These are phyloP conservation scores for Platichthys stellatus DNA, from an alignment of 2,113 vertebrate species.

Conservation along the genomic window DNA sequence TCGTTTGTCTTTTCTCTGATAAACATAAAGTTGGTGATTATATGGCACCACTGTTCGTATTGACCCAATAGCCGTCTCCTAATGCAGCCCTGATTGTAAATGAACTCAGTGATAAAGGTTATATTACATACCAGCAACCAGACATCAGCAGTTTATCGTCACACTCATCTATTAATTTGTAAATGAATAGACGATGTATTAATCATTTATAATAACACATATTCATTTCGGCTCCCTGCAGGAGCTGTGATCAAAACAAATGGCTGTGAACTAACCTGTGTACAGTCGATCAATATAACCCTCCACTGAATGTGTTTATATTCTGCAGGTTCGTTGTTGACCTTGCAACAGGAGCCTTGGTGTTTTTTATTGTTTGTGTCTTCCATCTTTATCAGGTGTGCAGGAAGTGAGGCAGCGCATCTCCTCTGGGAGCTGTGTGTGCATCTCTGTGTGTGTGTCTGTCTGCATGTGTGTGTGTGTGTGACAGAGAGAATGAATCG, in stretches of 20 bases:
- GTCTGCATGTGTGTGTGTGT: constrained; percentile 1
- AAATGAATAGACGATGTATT: neutral
- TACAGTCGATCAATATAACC: neutral
- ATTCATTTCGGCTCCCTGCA: neutral
- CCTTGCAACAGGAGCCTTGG: constrained; percentile 59
- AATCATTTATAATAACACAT: neutral
- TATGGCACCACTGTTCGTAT: neutral
- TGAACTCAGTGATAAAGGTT: neutral
- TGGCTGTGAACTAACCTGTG: neutral
- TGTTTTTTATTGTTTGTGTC: constrained; percentile 63
- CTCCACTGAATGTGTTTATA: constrained; percentile 14
- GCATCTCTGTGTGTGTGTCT: constrained; percentile 24
- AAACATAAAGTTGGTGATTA: neutral
- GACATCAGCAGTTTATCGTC: neutral
- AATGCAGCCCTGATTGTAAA: neutral
- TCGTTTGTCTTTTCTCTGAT: neutral
- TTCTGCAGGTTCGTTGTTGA: constrained; percentile 54
- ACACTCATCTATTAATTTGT: neutral
- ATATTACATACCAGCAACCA: neutral
- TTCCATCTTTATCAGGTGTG: constrained; percentile 66
- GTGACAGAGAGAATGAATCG: constrained; percentile 32
- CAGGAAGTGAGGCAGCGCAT: constrained; percentile 48
- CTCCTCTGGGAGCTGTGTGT: constrained; percentile 54
- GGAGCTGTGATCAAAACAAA: neutral
- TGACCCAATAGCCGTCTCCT: neutral